Evolutionary conservation across 2,797 vertebrate species (phyloP), one percentile per base, ranked within the genome.

Genomic region (Argya squamiceps): DNA sequence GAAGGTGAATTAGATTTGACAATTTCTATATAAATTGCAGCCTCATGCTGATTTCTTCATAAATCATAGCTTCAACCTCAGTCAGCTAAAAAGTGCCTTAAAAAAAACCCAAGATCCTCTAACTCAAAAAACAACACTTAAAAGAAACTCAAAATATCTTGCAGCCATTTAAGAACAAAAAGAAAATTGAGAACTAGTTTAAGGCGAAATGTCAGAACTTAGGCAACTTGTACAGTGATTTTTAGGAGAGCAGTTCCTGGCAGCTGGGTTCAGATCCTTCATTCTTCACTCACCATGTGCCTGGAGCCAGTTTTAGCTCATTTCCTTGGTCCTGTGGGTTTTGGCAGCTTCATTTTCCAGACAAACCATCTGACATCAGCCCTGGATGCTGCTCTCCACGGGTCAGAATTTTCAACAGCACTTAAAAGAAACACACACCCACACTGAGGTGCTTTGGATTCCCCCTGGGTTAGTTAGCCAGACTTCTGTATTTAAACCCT

Each of bases 351-450:
- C 44, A 2, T 59, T 84, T 70, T 62, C 47, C 47, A 87, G 59
- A 12, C 16, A 80, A 86, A 10, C 9, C n/a, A 21, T 2, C 32
- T 29, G 46, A 23, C 30, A 32, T 2, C 64, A 78, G 47, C 58
- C n/a, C 62, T 43, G 70, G 36, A 12, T 39, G 11, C 49, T 39
- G 39, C 36, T 56, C 49, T 30, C 41, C 46, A 4, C 1, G 9
- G 10, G 52, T 3, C 65, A 67, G 36, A 9, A 2, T 29, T 55
- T 55, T 4, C 36, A 78, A 1, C 30, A 12, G 4, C 19, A 2
- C 20, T 50, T 15, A 11, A 44, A 32, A 15, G 11, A 3, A 19
- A 1, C 3, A 8, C 6, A 0, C 0, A 2, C 17, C 49, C 29
- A 2, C 5, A 4, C 3, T 5, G 11, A 76, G 32, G 34, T 27